Percentiles rank a stretch among this genome's conserved stretches.
phyloP scores from a whole-genome alignment of 2,113 vertebrate genomes.

The Lipophrys pholis region DNA sequence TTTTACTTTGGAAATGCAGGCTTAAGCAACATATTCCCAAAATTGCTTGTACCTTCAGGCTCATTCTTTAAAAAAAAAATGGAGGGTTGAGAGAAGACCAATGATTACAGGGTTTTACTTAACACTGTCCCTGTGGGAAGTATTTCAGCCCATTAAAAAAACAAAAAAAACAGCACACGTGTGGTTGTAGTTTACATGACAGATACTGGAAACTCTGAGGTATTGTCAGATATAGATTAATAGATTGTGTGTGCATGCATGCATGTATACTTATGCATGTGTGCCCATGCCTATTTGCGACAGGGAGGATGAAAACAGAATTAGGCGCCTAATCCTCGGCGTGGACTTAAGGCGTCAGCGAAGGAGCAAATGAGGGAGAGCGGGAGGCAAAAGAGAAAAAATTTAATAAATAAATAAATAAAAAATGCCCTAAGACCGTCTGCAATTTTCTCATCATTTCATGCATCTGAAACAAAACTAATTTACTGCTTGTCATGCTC shows the following conservation, averaged over 20 bases:
- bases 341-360: conserved; percentile 57
- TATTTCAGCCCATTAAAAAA: conserved; percentile 21
- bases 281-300: conserved; percentile 47
- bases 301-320: conserved; percentile 67
- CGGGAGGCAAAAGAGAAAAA: not conserved
- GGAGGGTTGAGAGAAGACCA: not conserved
- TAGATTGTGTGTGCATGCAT: conserved; percentile 42
- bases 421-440: conserved; percentile 53
- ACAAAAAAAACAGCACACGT: not conserved
- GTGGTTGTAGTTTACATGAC: conserved; percentile 15
- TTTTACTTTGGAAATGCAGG: not conserved
- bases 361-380: conserved; percentile 57
- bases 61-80: not conserved
- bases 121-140: conserved; percentile 3
- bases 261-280: conserved; percentile 58
- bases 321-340: conserved; percentile 63
- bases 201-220: conserved; percentile 24
- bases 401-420: conserved; percentile 1
- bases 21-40: conserved; percentile 9
- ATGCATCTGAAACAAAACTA: conserved; percentile 83
- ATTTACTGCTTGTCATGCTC: conserved; percentile 80
- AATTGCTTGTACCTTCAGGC: conserved; percentile 14
- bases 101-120: conserved; percentile 1
- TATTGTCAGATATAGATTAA: conserved; percentile 53
- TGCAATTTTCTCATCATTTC: conserved; percentile 79